Conservation (phyloP, 2,113 vertebrate genomes). For the Gopherus evgoodei region DNA sequence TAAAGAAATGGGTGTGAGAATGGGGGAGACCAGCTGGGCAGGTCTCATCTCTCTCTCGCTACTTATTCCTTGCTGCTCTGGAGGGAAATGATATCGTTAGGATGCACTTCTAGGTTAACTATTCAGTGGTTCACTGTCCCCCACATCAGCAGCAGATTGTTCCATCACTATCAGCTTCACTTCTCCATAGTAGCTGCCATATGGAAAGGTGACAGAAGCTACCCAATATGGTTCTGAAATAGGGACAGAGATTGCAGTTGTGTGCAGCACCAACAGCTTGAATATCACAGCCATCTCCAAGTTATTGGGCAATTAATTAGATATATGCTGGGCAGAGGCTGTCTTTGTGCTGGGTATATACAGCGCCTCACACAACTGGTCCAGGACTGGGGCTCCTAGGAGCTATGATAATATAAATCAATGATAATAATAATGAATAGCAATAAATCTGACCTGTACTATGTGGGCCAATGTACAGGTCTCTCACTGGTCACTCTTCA, state of each 20-base stretch:
- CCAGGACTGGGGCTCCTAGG: too few relatives aligned
- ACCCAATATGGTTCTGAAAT: neutral
- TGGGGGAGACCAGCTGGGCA: too few relatives aligned
- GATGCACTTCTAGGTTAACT: too few relatives aligned
- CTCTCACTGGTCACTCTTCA: neutral
- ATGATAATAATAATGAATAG: too few relatives aligned
- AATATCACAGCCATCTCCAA: neutral
- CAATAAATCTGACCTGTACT: too few relatives aligned
- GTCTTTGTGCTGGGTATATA: neutral
- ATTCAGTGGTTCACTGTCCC: too few relatives aligned
- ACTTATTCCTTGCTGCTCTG: neutral
- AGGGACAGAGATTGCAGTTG: neutral
- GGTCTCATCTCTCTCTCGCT: too few relatives aligned
- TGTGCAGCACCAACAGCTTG: neutral
- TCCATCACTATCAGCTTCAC: too few relatives aligned
- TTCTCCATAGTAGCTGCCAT: neutral
- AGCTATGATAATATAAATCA: too few relatives aligned
- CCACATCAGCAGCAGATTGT: too few relatives aligned
- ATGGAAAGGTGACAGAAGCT: neutral
- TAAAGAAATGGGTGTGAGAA: too few relatives aligned
- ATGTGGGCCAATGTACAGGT: neutral
- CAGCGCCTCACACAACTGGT: neutral
- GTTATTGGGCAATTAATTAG: neutral
- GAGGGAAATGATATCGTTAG: neutral
- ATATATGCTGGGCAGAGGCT: neutral